A percentile compares a stretch with the other conserved stretches of the same genome.
phyloP scores from a whole-genome alignment of 1,140 invertebrate species.

The Philotrypesis tridentata region DNA sequence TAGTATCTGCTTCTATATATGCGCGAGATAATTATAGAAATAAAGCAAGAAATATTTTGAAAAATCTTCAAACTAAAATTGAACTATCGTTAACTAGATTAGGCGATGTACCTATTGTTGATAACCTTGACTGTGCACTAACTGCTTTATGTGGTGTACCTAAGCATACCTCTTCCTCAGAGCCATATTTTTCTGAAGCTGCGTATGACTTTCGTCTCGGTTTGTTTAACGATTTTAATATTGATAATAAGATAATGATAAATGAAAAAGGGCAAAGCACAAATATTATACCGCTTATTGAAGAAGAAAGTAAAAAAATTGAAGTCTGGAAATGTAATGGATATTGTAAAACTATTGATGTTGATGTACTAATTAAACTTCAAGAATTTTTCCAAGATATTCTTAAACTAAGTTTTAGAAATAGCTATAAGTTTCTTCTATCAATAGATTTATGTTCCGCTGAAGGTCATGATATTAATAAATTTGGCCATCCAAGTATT shows the following conservation, averaged over 20 bases:
- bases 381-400: background rate
- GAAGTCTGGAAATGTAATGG: background rate
- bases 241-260: background rate
- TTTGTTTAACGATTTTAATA: background rate
- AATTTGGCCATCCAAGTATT: slow-evolving; percentile 5
- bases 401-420: background rate
- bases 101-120: too few relatives aligned
- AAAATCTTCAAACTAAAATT: too few relatives aligned
- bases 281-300: background rate
- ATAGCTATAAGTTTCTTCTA: background rate
- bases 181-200: background rate
- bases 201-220: slow-evolving; percentile 3
- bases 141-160: too few relatives aligned
- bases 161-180: too few relatives aligned
- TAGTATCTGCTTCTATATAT: too few relatives aligned
- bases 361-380: background rate
- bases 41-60: too few relatives aligned
- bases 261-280: slow-evolving; percentile 1
- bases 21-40: too few relatives aligned
- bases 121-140: too few relatives aligned
- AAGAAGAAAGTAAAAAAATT: background rate
- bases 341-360: background rate
- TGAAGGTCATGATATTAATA: background rate
- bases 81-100: too few relatives aligned
- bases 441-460: background rate